Base-by-base conservation (phyloP, 2,113 vertebrate genomes). In the Rattus rattus region DNA sequence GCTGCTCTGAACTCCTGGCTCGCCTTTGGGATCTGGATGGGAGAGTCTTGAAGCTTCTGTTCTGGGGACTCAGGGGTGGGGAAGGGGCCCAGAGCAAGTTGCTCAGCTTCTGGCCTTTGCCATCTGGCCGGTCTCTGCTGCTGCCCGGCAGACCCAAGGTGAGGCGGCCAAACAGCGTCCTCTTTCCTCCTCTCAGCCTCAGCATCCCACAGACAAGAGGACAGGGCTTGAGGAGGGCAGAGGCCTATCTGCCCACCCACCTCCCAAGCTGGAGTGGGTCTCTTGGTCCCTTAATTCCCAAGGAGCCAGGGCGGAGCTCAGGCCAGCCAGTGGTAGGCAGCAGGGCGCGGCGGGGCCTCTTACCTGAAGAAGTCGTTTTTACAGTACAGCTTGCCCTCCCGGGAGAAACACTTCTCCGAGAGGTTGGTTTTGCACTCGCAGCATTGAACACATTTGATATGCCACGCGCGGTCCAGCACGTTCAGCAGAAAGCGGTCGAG, bases 361-460 rank as follows among this genome's bases (percentile, higher is more conserved):
- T 99, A 99, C 99, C 99, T 99, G 99, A 99, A 99, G 98, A 99
- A 99, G 99, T 99, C 99, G 52, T 99, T 99, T 98, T 99, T 99
- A 99, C 99, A 99, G 97, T 99, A 99, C 94, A 99, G 99, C 98
- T 99, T 99, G 39, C 99, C 99, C 97, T 99, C 99, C 97, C 99
- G 98, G 97, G 99, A 99, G 99, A 99, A 99, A 97, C 99, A 99
- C 99, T 99, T 99, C 98, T 99, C 99, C 24, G 99, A 99, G 33
- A 99, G 99, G 98, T 99, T 99, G 98, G 99, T 99, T 98, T 98
- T 99, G 98, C 99, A 99, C 91, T 99, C 99, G 97, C 99, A 99
- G 98, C 99, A 99, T 98, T 99, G 99, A 63, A 99, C 99, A 98
- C 99, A 99, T 98, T 99, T 99, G 94, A 99, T 99, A 98, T 99